Evolutionary conservation across 2,888 invertebrate species (phyloP), one percentile per base, ranked within the genome.

Genomic region (Amphiduros pacificus): DNA sequence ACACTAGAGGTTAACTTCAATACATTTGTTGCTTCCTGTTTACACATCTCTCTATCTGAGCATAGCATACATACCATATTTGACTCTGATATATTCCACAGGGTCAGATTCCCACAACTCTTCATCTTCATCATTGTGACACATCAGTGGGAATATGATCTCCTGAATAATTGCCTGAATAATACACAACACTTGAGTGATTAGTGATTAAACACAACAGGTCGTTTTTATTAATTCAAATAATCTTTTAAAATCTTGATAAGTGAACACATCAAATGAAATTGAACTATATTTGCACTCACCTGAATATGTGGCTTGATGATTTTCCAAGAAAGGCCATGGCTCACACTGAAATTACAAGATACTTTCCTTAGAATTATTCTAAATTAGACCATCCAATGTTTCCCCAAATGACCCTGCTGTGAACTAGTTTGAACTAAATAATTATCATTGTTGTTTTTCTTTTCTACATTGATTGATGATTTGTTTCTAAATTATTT

Each of bases 61-160:
- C 1, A 28, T 11, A 26, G 20, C 11, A 1, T n/a, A 72, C 86
- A 83, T 84, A 94, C 94, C 95, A 83, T 95, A 97, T 86, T 97
- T 98, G 59, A 93, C 89, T 71, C 96, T 87, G 73, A 99, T 94
- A 80, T 97, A 99, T 85, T 99, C 99, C 76, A 94, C 91, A 1
- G 97, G 97, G 85, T 99, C 98, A 0, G 89, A 90, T 65, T 92
- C 89, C 96, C 97, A 99, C 27, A 98, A 84, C 74, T 96, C 94
- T 79, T 97, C 93, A 84, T 99, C 99, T 50, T 91, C 87, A 63
- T 93, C 91, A 2, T 92, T 93, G 84, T 96, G 94, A 59, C 94
- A 96, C 89, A 99, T 90, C 61, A 99, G 88, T 0, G 98, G 98
- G 83, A 97, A 99, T 55, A 99, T 86, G 31, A 99, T 92, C 78